Evolutionary conservation across 2,797 vertebrate genomes (phyloP), one percentile per base, ranked within the genome.

Genomic region (Intellagama lesueurii): DNA sequence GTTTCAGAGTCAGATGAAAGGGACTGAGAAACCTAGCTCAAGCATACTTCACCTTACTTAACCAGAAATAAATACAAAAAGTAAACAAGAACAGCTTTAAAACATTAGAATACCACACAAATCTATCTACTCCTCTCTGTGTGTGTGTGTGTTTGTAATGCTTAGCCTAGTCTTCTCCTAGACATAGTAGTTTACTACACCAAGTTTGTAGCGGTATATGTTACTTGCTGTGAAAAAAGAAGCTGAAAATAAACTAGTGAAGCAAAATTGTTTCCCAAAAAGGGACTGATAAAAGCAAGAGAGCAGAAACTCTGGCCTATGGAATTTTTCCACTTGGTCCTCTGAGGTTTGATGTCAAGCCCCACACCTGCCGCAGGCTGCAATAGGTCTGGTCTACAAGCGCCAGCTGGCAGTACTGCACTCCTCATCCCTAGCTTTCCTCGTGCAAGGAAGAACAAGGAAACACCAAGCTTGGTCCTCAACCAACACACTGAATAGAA

Each of bases 1-100:
- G 56, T 49, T 88, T 83, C 30, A 83, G 44, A 5, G 30, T 73
- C 52, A 73, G 68, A 64, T n/a, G 49, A 81, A 64, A 88, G 28
- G 44, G 70, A 83, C 76, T 70, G 40, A 40, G 12, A 75, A 88
- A 82, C 26, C 47, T 49, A 30, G 28, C 70, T 88, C 80, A 82
- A 64, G 28, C 56, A 66, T 76, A 35, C 16, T 83, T 88, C 72
- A 40, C 28, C 66, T 66, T 47, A 66, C 78, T 82, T 52, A 82
- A 16, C 56, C 56, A 83, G 72, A 40, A 83, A 30, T 80, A 82
- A 47, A 73, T 75, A 82, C n/a, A 35, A 82, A 66, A 49, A 66
- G 56, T 32, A 88, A 81, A 87, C 47, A 75, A 82, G 52, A 17
- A n/a, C 70, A 49, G 19, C 12, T 12, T 26, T 47, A 30, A 30